Percentiles rank a stretch among this genome's conserved stretches.
Evolutionary conservation across 2,888 invertebrate genomes (phyloP).

Genomic region (Lamproptera curius): DNA sequence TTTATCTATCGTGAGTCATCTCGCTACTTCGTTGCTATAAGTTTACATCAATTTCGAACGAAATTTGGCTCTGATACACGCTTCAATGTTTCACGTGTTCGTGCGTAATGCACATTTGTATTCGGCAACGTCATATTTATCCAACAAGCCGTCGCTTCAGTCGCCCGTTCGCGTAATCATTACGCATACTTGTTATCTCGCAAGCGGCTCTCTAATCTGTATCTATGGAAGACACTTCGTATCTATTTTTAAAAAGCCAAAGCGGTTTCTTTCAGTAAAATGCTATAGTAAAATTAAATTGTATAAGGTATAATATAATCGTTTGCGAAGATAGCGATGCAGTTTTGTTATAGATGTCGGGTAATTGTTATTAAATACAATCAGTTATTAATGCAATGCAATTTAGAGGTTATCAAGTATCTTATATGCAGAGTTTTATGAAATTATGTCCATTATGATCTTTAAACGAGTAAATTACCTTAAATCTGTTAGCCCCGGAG

Average conservation of each 20-base stretch:
- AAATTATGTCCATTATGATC: too few species aligned
- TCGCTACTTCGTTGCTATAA: too few species aligned
- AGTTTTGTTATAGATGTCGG: not conserved
- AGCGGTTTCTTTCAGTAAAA: not conserved
- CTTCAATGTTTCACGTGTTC: not conserved
- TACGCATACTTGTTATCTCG: not conserved
- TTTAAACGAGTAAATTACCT: too few species aligned
- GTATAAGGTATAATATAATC: not conserved
- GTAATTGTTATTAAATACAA: not conserved
- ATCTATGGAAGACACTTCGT: not conserved
- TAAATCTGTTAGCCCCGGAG: slow-evolving; percentile 47
- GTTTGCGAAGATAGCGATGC: not conserved
- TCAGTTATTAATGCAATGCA: not conserved
- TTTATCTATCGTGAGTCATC: too few species aligned
- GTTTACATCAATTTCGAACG: too few species aligned
- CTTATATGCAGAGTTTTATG: too few species aligned
- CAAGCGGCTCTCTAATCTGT: not conserved
- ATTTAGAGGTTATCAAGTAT: too few species aligned
- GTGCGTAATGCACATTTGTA: not conserved
- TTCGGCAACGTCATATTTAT: not conserved
- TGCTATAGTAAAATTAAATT: not conserved
- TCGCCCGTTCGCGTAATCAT: not conserved
- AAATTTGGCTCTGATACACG: too few species aligned
- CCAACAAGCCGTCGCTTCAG: not conserved
- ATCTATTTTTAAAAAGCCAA: not conserved